phyloP scores from a whole-genome alignment of 1,140 invertebrate genomes.

The Microplitis mediator region DNA sequence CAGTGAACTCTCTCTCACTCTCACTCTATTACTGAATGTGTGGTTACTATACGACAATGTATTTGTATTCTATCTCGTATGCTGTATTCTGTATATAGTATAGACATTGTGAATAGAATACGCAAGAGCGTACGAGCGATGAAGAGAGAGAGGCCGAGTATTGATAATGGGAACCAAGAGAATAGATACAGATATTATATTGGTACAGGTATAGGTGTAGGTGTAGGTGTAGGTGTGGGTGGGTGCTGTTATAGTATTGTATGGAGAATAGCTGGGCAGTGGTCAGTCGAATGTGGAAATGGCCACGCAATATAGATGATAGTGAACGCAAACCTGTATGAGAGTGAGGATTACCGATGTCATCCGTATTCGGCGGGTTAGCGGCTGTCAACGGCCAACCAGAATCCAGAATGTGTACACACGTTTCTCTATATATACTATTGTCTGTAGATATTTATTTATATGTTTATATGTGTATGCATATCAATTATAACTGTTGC shows the following conservation, averaged over 20 bases:
- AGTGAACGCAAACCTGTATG: slow-evolving; percentile 48
- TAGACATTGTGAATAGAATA: not conserved
- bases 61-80: too few species aligned
- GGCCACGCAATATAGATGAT: slow-evolving; percentile 42
- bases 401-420: not conserved
- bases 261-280: not conserved
- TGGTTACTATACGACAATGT: slow-evolving; percentile 5
- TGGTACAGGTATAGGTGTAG: too few species aligned
- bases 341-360: slow-evolving; percentile 58
- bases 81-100: not conserved
- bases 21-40: slow-evolving; percentile 20
- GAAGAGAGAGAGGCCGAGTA: not conserved
- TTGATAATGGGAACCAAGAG: slow-evolving; percentile 13
- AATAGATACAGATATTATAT: not conserved
- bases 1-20: not conserved
- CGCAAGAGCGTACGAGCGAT: not conserved
- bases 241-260: not conserved
- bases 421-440: not conserved
- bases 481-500: slow-evolving; percentile 58
- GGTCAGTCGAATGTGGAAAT: slow-evolving; percentile 44
- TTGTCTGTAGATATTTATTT: not conserved
- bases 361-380: slow-evolving; percentile 60
- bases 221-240: not conserved
- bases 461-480: not conserved
- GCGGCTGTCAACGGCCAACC: slow-evolving; percentile 54